Conservation (phyloP, 2,888 invertebrate genomes). For the Ferdinandea cuprea region DNA sequence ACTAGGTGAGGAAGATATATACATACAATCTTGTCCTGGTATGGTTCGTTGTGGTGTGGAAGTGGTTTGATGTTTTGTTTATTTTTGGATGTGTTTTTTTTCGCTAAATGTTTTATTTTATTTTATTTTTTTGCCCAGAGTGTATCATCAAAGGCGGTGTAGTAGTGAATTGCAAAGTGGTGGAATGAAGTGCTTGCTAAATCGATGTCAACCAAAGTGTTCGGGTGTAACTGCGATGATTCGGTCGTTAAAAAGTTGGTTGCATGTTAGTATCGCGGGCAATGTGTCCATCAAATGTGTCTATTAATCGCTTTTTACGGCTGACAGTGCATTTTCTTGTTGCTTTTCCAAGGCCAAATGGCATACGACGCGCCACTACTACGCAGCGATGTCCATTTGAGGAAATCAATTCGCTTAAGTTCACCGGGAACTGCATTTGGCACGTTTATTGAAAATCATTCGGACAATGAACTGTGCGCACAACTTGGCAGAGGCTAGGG, state of each 20-base stretch:
- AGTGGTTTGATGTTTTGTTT: not conserved
- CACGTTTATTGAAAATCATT: constrained; percentile 14
- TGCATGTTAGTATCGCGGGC: not conserved
- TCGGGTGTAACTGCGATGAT: not conserved
- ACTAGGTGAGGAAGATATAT: constrained; percentile 2
- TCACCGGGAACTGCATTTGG: not conserved
- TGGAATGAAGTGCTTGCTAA: not conserved
- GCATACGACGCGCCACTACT: not conserved
- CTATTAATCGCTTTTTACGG: no score
- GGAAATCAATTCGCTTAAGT: constrained; percentile 29
- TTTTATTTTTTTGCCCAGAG: not conserved
- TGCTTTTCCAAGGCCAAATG: not conserved
- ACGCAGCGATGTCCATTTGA: not conserved
- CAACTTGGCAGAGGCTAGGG: not conserved
- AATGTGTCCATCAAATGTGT: no score
- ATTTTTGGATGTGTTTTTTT: no score
- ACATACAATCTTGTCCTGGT: not conserved
- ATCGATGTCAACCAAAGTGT: not conserved
- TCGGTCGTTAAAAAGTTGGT: constrained; percentile 25
- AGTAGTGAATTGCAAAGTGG: no score
- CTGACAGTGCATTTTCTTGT: not conserved
- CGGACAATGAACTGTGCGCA: constrained; percentile 19
- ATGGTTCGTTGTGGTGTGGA: no score
- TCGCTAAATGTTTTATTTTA: not conserved
- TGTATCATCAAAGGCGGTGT: not conserved